Base-by-base conservation (phyloP, 2,797 vertebrate species). In the Pseudopleuronectes americanus region DNA sequence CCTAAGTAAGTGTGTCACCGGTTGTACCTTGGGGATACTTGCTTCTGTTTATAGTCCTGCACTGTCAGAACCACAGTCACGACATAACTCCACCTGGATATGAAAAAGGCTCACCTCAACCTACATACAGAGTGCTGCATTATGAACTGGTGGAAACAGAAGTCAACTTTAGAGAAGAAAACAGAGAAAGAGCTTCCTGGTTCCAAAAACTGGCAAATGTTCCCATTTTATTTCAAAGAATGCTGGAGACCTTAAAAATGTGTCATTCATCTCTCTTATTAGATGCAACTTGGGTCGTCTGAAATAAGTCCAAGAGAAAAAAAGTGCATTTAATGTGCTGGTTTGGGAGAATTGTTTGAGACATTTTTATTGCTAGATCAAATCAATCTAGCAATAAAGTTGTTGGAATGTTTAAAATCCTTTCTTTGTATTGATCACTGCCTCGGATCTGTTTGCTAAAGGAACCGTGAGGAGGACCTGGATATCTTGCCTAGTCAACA, bases 1-100 rank as follows among this genome's bases (percentile, higher is more conserved):
- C 36, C 49, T 23, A 53, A 55, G 38, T 76, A 79, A 84, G 75
- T 87, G 65, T 86, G 82, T 86, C 80, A 80, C 76, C 69, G 55
- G 77, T 69, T 68, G 56, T 57, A 75, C 79, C 72, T 75, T 36
- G 41, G 76, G 77, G 65, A 83, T 12, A 43, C 43, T 28, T 2
- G 16, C 52, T 74, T 74, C 80, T 80, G 45, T 86, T 79, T 81
- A 84, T 74, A 84, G 76, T 55, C 60, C 26, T 47, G 45, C 60
- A 12, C 53, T 13, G 60, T 45, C 60, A 64, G 63, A 62, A 73
- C 7, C 36, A 17, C n/a, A 71, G 53, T 76, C 73, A 62, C 5
- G 23, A 64, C 62, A 72, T 36, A 24, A 6, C 69, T 73, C 54
- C 64, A 36, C 31, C 59, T 53, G 70, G 66, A 74, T 57, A 72